Percentiles rank a stretch among this genome's conserved stretches.
phyloP scores from a whole-genome alignment of 2,113 vertebrate species.

The Laticauda laticaudata region DNA sequence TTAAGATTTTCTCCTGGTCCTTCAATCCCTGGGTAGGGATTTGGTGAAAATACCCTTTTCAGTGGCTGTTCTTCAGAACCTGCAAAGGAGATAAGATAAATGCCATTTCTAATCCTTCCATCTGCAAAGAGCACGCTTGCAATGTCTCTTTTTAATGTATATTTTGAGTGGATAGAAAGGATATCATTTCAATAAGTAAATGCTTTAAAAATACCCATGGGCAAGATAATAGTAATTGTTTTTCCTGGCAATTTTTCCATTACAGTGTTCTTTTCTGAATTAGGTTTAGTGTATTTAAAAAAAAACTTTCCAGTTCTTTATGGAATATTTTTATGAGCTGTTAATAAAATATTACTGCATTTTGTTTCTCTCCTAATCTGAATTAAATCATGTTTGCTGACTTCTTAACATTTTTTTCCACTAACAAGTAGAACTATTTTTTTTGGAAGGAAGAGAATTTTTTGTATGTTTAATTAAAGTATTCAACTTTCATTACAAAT shows the following conservation, averaged over 20 bases:
- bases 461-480: background rate
- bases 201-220: background rate
- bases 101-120: background rate
- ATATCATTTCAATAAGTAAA: background rate
- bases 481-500: background rate
- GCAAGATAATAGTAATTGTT: background rate
- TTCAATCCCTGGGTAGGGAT: background rate
- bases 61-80: background rate
- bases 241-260: background rate
- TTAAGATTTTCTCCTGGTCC: background rate
- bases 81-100: background rate
- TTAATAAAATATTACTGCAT: background rate
- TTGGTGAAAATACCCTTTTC: background rate
- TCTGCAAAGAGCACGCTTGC: background rate
- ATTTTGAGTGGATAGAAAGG: background rate
- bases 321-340: background rate
- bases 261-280: background rate
- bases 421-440: background rate
- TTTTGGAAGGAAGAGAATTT: background rate
- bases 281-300: background rate
- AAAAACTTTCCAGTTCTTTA: background rate
- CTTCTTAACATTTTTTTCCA: background rate
- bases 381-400: conserved; percentile 8
- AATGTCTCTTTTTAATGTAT: background rate
- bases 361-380: background rate